Conservation (phyloP, 2,797 vertebrate species). For the Acipenser ruthenus region DNA sequence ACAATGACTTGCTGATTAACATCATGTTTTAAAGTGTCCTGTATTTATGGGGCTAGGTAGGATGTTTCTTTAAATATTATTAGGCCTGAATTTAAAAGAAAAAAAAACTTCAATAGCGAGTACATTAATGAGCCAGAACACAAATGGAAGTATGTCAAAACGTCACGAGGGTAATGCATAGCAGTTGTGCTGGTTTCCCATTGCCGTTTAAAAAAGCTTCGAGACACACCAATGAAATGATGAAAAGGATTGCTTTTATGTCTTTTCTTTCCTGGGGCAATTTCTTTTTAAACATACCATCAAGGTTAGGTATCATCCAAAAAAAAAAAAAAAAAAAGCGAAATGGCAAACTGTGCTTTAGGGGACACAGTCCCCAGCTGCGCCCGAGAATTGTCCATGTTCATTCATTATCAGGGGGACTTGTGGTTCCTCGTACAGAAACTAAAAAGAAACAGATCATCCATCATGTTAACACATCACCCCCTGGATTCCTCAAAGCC, state of each 20-base stretch:
- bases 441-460: too few relatives aligned
- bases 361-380: not conserved
- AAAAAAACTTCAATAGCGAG: not conserved
- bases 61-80: too few relatives aligned
- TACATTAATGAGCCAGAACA: not conserved
- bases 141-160: not conserved
- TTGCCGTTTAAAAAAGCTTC: conserved; percentile 9
- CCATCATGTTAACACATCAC: too few relatives aligned
- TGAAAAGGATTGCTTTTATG: not conserved
- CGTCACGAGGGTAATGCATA: not conserved
- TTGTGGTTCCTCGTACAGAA: not conserved
- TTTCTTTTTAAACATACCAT: conserved; percentile 3
- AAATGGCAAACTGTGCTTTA: conserved; percentile 13
- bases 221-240: conserved; percentile 7
- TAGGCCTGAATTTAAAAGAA: too few relatives aligned
- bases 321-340: not conserved
- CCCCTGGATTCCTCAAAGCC: conserved; percentile 6
- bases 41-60: too few relatives aligned
- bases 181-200: not conserved
- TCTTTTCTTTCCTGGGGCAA: not conserved
- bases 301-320: conserved; percentile 5
- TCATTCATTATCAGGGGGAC: conserved; percentile 5
- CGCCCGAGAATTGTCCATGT: conserved; percentile 4
- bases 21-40: too few relatives aligned
- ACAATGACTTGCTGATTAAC: too few relatives aligned